Conservation (phyloP, 2,113 vertebrate genomes). For the Hyperopisus bebe region DNA sequence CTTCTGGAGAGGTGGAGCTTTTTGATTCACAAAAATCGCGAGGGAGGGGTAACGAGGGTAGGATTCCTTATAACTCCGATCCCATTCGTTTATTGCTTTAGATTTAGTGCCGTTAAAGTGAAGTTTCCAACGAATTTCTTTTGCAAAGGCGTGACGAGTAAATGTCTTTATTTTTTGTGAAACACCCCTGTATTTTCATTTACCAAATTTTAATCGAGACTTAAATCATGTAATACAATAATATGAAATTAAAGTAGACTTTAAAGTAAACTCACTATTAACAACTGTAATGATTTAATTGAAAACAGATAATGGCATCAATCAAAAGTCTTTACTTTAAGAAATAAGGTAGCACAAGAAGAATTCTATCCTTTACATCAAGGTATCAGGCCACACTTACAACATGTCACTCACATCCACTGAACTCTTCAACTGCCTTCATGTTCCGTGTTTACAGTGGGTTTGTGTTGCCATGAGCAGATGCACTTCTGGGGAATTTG, state of each 20-base stretch:
- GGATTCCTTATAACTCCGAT: background rate
- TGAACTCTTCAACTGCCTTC: constrained; percentile 23
- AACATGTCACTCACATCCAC: background rate
- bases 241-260: background rate
- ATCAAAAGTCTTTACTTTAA: background rate
- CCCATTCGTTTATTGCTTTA: background rate
- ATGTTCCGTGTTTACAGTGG: constrained; percentile 5
- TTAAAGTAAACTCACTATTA: background rate
- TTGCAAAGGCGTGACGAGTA: background rate
- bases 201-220: background rate
- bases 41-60: background rate
- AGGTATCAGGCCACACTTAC: constrained; percentile 37
- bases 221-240: background rate
- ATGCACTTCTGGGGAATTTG: constrained; percentile 11
- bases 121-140: background rate
- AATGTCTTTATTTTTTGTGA: background rate
- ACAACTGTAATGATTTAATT: background rate
- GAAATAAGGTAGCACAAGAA: constrained; percentile 35
- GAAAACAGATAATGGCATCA: background rate
- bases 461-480: background rate
- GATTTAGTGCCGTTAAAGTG: background rate
- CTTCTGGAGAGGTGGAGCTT: constrained; percentile 55
- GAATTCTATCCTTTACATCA: constrained; percentile 12
- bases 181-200: background rate
- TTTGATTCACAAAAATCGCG: constrained; percentile 46